phyloP scores from a whole-genome alignment of 2,113 vertebrate species.

The Nematolebias whitei region DNA sequence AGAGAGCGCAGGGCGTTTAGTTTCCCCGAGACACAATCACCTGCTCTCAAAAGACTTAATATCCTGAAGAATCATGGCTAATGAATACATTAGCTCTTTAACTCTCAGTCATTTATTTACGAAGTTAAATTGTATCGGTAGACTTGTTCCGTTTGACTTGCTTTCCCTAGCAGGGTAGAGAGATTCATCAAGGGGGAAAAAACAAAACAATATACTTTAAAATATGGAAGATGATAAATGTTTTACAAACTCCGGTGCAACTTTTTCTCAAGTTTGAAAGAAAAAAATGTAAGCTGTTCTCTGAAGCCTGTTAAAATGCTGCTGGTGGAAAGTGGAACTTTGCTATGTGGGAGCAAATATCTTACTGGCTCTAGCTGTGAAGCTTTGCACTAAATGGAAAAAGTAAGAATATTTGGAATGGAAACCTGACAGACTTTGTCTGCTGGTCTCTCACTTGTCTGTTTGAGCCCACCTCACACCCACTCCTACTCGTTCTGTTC shows the following conservation, averaged over 20 bases:
- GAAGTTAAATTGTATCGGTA: background rate
- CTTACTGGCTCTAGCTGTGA: constrained; percentile 28
- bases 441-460: constrained; percentile 16
- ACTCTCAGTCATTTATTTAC: background rate
- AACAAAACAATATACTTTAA: background rate
- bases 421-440: constrained; percentile 12
- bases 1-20: constrained; percentile 35
- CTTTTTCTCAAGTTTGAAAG: constrained; percentile 20
- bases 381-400: constrained; percentile 14
- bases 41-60: constrained; percentile 20
- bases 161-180: background rate
- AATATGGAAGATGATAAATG: constrained; percentile 2
- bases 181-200: background rate
- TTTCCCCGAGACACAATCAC: constrained; percentile 28
- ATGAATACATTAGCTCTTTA: background rate
- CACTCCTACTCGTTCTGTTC: background rate
- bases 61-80: background rate
- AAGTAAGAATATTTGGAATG: constrained; percentile 18
- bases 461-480: background rate
- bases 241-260: background rate
- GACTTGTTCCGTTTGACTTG: background rate
- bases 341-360: constrained; percentile 22
- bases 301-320: constrained; percentile 26
- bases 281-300: constrained; percentile 20
- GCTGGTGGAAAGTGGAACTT: constrained; percentile 32